Evolutionary conservation across 2,888 invertebrate species (phyloP).

Genomic region (Cyrtodaria siliqua): DNA sequence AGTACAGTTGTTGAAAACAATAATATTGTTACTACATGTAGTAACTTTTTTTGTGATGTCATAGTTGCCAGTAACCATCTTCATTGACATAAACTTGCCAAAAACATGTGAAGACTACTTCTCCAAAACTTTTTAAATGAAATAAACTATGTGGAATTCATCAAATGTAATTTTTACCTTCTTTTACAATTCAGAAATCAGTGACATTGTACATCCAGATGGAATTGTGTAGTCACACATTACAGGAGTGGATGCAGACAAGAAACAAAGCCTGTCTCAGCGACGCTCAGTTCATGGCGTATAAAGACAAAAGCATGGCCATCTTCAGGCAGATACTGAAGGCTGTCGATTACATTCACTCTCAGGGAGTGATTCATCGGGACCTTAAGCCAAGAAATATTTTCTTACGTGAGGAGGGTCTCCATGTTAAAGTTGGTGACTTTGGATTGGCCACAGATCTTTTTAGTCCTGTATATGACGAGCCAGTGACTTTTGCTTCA

Average conservation of each 20-base stretch:
- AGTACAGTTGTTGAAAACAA: no score
- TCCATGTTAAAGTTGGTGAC: constrained; percentile 92
- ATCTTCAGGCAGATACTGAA: constrained; percentile 91
- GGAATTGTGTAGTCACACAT: constrained; percentile 92
- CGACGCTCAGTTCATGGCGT: constrained; percentile 56
- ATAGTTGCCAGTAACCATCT: no score
- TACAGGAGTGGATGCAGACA: constrained; percentile 91
- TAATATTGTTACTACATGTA: no score
- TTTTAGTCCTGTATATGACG: constrained; percentile 45
- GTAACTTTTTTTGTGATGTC: no score
- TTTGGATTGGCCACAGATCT: constrained; percentile 91
- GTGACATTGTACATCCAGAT: constrained; percentile 93
- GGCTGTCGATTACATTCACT: constrained; percentile 93
- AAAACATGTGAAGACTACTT: no score
- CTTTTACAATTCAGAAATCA: constrained; percentile 64
- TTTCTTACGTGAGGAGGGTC: constrained; percentile 74
- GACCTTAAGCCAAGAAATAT: constrained; percentile 88
- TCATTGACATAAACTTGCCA: no score
- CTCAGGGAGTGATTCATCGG: constrained; percentile 92
- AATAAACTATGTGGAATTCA: no score
- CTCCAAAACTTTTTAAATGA: no score
- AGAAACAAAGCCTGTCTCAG: constrained; percentile 86
- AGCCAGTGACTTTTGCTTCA: not conserved
- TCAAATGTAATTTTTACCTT: not conserved
- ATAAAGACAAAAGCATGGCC: constrained; percentile 68